Percentiles rank a stretch among this genome's conserved stretches.
phyloP scores from a whole-genome alignment of 2,797 vertebrate genomes.

The Tympanoctomys barrerae region DNA sequence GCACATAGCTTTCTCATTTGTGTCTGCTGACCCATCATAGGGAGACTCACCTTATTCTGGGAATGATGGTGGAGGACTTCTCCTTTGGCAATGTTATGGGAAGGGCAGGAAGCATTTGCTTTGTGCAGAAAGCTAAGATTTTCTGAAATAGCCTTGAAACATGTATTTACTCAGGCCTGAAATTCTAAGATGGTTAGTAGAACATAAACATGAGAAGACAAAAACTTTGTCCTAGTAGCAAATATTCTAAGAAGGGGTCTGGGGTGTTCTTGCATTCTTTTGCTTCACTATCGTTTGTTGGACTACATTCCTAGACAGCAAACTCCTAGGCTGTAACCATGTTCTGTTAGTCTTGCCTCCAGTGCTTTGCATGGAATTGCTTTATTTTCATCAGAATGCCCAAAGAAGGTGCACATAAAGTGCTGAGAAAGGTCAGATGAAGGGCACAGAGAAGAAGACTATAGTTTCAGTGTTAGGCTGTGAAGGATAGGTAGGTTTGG shows the following conservation, averaged over 20 bases:
- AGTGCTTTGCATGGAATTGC: background rate
- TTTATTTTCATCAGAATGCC: background rate
- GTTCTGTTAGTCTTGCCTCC: background rate
- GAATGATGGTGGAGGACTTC: background rate
- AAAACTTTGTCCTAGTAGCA: background rate
- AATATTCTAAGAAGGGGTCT: background rate
- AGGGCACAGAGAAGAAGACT: background rate
- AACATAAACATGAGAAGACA: background rate
- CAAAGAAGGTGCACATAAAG: background rate
- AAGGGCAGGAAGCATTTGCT: slow-evolving; percentile 22
- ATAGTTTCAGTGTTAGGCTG: background rate
- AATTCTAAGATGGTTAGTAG: background rate
- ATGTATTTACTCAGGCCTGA: background rate
- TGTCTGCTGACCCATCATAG: slow-evolving; percentile 69
- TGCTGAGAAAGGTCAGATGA: background rate
- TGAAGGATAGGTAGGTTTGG: background rate
- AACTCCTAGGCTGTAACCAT: background rate
- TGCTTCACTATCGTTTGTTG: background rate
- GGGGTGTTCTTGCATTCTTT: background rate
- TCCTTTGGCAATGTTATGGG: background rate
- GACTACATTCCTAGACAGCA: background rate
- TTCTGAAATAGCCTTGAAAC: slow-evolving; percentile 35
- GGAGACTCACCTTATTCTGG: slow-evolving; percentile 47
- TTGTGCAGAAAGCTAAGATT: slow-evolving; percentile 6
- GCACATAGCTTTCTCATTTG: slow-evolving; percentile 29